These are phyloP conservation scores for Hepsetus odoe DNA, from an alignment of 2,113 vertebrate species.

Conservation along the genomic window DNA sequence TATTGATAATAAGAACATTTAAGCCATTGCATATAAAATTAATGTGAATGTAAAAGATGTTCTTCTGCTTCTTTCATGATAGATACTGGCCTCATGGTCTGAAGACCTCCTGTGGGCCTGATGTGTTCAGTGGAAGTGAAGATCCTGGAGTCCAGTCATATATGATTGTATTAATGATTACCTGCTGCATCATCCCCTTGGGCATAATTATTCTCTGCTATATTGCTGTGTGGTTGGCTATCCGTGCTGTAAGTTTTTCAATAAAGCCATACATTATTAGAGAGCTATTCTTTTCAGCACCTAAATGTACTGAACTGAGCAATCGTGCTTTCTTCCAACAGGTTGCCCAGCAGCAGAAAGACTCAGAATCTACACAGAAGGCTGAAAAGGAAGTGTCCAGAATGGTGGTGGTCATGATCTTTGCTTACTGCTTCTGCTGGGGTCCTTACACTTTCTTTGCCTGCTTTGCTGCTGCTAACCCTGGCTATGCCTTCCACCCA, in stretches of 20 bases:
- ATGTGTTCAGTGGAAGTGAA: slow-evolving; percentile 85
- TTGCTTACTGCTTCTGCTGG: slow-evolving; percentile 82
- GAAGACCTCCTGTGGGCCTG: slow-evolving; percentile 89
- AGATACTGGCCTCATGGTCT: slow-evolving; percentile 91
- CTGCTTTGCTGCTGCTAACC: slow-evolving; percentile 83
- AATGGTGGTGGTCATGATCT: slow-evolving; percentile 87
- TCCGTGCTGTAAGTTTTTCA: slow-evolving; percentile 76
- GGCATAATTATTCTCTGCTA: slow-evolving; percentile 83
- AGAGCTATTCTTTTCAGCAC: no score
- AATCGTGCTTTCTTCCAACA: slow-evolving; percentile 55
- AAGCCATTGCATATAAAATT: background rate
- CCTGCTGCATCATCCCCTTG: slow-evolving; percentile 82
- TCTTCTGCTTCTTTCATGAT: background rate
- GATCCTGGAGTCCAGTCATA: slow-evolving; percentile 84
- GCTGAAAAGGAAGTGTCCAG: slow-evolving; percentile 88
- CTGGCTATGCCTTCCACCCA: slow-evolving; percentile 86
- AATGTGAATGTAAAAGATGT: background rate
- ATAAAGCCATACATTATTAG: background rate
- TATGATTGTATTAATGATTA: slow-evolving; percentile 84
- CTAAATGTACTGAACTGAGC: background rate
- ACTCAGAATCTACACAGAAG: slow-evolving; percentile 90
- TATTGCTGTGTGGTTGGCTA: slow-evolving; percentile 83
- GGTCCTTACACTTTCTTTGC: slow-evolving; percentile 84
- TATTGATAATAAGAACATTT: background rate
- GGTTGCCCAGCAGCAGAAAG: slow-evolving; percentile 89